A percentile compares a stretch with the other conserved stretches of the same genome.
These are phyloP conservation scores for Callaeas wilsoni DNA, from an alignment of 2,113 vertebrate species.

Conservation along the genomic window DNA sequence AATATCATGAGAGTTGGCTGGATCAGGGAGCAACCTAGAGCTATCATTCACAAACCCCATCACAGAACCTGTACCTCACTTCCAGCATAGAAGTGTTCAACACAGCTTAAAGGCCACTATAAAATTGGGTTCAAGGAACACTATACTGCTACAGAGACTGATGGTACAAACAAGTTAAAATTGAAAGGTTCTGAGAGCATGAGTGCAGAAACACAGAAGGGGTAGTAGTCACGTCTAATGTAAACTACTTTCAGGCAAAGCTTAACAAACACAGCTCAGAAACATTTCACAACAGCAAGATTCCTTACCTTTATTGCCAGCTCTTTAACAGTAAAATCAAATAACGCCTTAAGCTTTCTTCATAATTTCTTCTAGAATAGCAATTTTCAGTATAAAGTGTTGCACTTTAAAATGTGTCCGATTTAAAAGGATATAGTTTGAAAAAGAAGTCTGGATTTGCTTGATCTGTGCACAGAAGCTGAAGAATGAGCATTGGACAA, in stretches of 20 bases:
- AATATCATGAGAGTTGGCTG: neutral
- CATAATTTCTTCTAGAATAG: neutral
- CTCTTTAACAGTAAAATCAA: neutral
- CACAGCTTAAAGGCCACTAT: neutral
- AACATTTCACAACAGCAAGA: neutral
- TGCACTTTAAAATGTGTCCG: neutral
- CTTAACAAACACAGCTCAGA: neutral
- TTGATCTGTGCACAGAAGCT: slow-evolving; percentile 2
- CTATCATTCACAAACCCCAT: neutral
- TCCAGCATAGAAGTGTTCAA: neutral
- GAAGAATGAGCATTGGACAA: neutral
- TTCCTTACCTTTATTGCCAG: slow-evolving; percentile 12
- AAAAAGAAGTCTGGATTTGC: neutral
- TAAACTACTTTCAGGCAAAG: neutral
- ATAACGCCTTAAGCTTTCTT: neutral
- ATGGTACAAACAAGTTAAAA: neutral
- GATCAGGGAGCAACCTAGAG: neutral
- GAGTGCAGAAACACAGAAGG: neutral
- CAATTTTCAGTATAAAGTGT: slow-evolving; percentile 10
- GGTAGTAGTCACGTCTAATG: neutral
- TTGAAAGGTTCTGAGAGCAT: neutral
- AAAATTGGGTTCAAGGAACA: neutral
- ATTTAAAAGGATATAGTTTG: neutral
- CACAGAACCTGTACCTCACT: neutral
- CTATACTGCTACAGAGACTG: neutral